Evolutionary conservation across 2,888 invertebrate species (phyloP).

Genomic region (Trachelus iudaicus): DNA sequence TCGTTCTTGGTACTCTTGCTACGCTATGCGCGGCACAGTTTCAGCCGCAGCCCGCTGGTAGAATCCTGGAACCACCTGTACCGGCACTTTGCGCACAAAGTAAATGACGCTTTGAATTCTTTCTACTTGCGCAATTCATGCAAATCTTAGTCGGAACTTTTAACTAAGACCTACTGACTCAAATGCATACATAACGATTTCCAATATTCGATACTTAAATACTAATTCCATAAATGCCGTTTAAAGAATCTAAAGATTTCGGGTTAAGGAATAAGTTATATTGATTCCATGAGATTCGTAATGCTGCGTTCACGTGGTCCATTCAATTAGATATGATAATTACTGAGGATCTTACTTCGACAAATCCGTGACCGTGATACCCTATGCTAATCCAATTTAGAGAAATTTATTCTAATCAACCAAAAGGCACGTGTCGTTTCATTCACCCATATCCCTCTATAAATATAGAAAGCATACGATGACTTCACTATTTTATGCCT

Average conservation of each 20-base stretch:
- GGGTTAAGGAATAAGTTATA: background rate
- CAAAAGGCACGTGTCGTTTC: background rate
- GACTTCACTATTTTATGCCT: background rate
- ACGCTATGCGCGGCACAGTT: constrained; percentile 75
- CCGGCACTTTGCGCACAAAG: constrained; percentile 81
- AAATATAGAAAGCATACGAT: constrained; percentile 5
- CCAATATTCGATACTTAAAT: background rate
- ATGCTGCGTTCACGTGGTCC: background rate
- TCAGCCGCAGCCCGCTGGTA: constrained; percentile 72
- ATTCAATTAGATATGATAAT: background rate
- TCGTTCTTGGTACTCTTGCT: constrained; percentile 61
- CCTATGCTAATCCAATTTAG: constrained; percentile 19
- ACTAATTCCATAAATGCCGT: background rate
- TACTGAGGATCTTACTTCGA: background rate
- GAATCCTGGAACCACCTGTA: constrained; percentile 82
- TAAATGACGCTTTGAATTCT: constrained; percentile 65
- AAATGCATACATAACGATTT: background rate
- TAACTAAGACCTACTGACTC: background rate
- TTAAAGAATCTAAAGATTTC: background rate
- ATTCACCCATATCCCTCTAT: background rate
- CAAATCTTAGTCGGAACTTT: background rate
- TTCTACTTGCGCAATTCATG: background rate
- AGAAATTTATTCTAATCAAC: constrained; percentile 20
- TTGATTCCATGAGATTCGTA: background rate
- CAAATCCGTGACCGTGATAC: constrained; percentile 8